Evolutionary conservation across 2,113 vertebrate genomes (phyloP).

Genomic region (Ovis aries): ARS-UI_Ramb_v3.0 NC_056080.1:19016001-19016500

Average conservation of each 20-base stretch:
- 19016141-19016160: neutral
- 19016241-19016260: neutral
- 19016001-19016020: neutral
- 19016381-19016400: neutral
- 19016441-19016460: neutral
- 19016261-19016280: neutral
- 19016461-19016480: neutral
- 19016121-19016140: neutral
- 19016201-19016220: neutral
- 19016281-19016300: neutral
- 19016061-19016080: neutral
- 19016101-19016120: neutral
- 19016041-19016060: neutral
- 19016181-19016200: neutral
- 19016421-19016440: conserved; percentile 18
- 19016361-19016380: neutral
- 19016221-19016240: neutral
- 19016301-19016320: neutral
- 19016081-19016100: neutral
- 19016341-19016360: neutral
- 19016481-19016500: neutral
- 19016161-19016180: neutral
- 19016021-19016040: neutral
- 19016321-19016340: neutral
- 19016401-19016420: neutral